Evolutionary conservation across 2,888 invertebrate genomes (phyloP).

Genomic region (Dromius quadrimaculatus): DNA sequence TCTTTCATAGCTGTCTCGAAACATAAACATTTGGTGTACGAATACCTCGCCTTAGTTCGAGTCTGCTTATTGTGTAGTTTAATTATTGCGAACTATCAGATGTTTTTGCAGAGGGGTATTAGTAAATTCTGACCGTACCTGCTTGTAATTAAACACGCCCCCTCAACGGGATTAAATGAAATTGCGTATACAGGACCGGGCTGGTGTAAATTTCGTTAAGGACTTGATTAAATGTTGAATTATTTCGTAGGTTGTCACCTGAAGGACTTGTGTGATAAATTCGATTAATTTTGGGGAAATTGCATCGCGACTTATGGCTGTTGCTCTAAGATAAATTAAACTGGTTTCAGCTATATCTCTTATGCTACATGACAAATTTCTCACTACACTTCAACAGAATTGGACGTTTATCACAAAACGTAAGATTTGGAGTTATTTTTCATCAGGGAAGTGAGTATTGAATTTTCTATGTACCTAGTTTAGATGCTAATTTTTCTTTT

Average conservation of each 20-base stretch:
- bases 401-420: no score
- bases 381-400: no score
- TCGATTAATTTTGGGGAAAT: constrained; percentile 34
- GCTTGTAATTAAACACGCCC: constrained; percentile 48
- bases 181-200: constrained; percentile 33
- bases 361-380: no score
- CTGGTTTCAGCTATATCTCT: no score
- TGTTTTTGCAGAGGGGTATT: constrained; percentile 32
- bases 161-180: constrained; percentile 43
- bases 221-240: constrained; percentile 45
- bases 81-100: constrained; percentile 44
- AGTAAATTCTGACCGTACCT: constrained; percentile 45
- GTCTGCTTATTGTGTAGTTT: constrained; percentile 24
- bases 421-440: no score
- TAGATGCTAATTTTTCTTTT: no score
- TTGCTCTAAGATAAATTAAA: constrained; percentile 24
- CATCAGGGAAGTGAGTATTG: no score
- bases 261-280: constrained; percentile 32
- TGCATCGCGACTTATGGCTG: neutral
- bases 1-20: constrained; percentile 6
- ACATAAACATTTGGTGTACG: constrained; percentile 36
- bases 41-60: neutral
- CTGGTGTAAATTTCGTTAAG: constrained; percentile 42
- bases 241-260: constrained; percentile 40
- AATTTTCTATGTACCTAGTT: no score